Conservation (phyloP, 2,888 invertebrate genomes). For the Lithosia quadra region DNA sequence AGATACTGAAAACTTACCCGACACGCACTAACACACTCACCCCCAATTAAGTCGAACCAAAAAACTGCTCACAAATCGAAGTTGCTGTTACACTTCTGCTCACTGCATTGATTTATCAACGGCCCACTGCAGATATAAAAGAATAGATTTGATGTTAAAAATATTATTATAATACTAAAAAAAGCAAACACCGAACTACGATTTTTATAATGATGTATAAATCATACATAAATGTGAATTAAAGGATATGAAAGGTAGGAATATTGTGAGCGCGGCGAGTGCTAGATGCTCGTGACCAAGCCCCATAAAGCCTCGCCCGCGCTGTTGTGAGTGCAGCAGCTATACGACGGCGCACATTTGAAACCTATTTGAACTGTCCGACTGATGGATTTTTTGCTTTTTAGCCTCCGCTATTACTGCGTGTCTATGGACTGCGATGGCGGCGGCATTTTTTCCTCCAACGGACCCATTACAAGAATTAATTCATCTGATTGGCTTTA, state of each 20-base stretch:
- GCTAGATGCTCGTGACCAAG: not conserved
- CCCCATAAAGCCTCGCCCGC: not conserved
- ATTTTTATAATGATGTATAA: not conserved
- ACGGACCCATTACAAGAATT: not conserved
- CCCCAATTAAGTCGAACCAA: no score
- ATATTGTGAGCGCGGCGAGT: not conserved
- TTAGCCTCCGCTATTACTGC: slow-evolving; percentile 4
- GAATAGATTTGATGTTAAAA: no score
- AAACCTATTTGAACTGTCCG: slow-evolving; percentile 5
- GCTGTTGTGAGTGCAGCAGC: not conserved
- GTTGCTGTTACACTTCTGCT: no score
- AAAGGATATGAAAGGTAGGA: not conserved
- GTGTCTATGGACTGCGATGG: not conserved
- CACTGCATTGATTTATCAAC: no score
- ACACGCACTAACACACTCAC: no score
- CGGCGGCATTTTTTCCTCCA: not conserved
- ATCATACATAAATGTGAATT: not conserved
- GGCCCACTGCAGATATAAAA: no score
- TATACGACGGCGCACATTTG: not conserved
- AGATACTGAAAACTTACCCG: no score
- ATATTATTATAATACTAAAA: not conserved
- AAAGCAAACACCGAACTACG: not conserved
- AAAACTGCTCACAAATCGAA: no score
- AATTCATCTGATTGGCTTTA: not conserved
- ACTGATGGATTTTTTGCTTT: not conserved